Base-by-base conservation (phyloP, 2,797 vertebrate species). In the Columba guinea region DNA sequence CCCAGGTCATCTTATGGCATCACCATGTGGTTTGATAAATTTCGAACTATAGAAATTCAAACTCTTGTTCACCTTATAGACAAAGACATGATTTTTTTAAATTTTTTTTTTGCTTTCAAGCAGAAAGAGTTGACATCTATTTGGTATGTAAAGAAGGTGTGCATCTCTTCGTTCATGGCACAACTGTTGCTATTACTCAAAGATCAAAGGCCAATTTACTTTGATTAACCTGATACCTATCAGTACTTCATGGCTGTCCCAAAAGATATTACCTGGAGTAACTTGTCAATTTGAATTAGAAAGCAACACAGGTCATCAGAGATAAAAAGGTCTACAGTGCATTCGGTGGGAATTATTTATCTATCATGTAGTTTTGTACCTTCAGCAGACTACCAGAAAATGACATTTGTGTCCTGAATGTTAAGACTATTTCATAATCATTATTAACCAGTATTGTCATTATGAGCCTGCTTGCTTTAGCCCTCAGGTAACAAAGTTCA, bases 401-500 rank as follows among this genome's bases (percentile, higher is more conserved):
- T 0, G 2, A 17, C 32, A 46, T 87, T 95, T 95, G 34, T 68
- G 93, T 93, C 80, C 82, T 87, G 81, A 90, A 90, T 95, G 86
- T 62, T 85, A 82, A 94, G 80, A 49, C 77, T 55, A 53, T 95
- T 91, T 91, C 60, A 59, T 82, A 89, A 49, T 95, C 64, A 53
- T 87, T 93, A 58, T 94, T 97, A 96, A 91, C 53, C 49, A 86
- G 53, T 68, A 6, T 35, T 67, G 65, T 86, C 53, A 27, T 94
- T 94, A 75, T 52, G 58, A 95, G 52, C 32, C 41, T 91, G 35
- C 76, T 95, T 95, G 44, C 60, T 93, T 91, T 91, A 91, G 85
- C 93, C 95, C 85, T 91, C 16, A 39, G 96, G 95, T 97, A 87
- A 46, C 74, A 74, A 86, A 93, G 85, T 87, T 96, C 85, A 90